Conservation (phyloP, 1,140 invertebrate genomes). For the Drosophila navojoa region DNA sequence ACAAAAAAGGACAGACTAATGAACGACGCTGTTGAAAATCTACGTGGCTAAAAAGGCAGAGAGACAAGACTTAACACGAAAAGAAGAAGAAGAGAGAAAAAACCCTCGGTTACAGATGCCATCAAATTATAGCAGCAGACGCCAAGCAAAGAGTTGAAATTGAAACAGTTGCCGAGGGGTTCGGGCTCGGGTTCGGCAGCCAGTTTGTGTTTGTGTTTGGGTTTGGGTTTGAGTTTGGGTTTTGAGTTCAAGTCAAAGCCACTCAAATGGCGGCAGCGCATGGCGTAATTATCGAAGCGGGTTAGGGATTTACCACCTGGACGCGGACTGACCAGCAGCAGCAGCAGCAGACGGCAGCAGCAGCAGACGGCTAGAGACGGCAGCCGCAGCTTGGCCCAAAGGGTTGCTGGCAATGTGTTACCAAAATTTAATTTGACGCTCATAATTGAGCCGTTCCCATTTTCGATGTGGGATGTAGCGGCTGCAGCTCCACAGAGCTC, state of each 20-base stretch:
- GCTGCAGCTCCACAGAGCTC: conserved; percentile 18
- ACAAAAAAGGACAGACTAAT: conserved; percentile 52
- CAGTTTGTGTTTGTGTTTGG: neutral
- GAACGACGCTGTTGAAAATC: conserved; percentile 64
- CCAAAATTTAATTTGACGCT: conserved; percentile 57
- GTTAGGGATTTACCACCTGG: conserved; percentile 77
- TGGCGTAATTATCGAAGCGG: conserved; percentile 70
- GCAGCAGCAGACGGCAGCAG: neutral
- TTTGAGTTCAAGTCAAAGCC: conserved; percentile 58
- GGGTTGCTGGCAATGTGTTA: conserved; percentile 44
- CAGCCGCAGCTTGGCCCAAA: conserved; percentile 40
- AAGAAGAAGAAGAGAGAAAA: conserved; percentile 28
- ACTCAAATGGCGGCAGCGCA: conserved; percentile 59
- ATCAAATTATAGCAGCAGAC: conserved; percentile 61
- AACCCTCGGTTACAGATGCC: conserved; percentile 72
- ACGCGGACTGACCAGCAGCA: conserved; percentile 41
- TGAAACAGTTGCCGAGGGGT: conserved; percentile 77
- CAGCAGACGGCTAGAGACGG: conserved; percentile 38
- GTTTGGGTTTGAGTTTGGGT: conserved; percentile 9
- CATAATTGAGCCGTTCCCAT: conserved; percentile 51
- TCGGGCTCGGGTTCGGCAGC: conserved; percentile 29
- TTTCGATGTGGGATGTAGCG: conserved; percentile 20
- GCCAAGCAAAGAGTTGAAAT: conserved; percentile 59
- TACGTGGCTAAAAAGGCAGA: conserved; percentile 49
- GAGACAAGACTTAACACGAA: conserved; percentile 36